phyloP scores from a whole-genome alignment of 2,888 invertebrate genomes.

The Chloroclystis v-ata region DNA sequence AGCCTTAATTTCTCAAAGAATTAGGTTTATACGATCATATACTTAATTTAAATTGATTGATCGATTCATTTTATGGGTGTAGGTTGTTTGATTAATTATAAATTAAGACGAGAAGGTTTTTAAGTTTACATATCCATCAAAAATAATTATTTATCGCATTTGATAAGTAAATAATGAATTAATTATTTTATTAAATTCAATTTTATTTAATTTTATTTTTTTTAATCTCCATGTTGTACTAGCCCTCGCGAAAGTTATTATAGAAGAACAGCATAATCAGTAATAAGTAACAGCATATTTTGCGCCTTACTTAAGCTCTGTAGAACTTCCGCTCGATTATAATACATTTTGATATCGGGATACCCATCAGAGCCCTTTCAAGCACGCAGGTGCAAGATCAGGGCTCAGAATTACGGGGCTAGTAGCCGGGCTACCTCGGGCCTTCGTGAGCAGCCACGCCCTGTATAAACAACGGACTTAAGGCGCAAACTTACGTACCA shows the following conservation, averaged over 20 bases:
- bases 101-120: not conserved
- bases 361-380: not conserved
- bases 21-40: slow-evolving; percentile 1
- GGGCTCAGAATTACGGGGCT: slow-evolving; percentile 13
- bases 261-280: too few species aligned
- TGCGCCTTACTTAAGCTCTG: not conserved
- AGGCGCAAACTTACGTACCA: slow-evolving; percentile 2
- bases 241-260: too few species aligned
- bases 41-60: slow-evolving; percentile 5
- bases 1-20: not conserved
- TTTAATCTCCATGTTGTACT: too few species aligned
- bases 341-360: slow-evolving; percentile 5
- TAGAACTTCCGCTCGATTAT: not conserved
- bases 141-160: too few species aligned
- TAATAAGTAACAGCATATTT: too few species aligned
- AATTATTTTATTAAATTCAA: too few species aligned
- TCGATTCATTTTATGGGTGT: not conserved
- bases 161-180: too few species aligned
- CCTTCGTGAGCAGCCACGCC: slow-evolving; percentile 63
- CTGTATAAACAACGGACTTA: slow-evolving; percentile 34
- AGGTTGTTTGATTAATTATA: not conserved
- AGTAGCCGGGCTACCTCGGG: slow-evolving; percentile 46
- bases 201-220: too few species aligned
- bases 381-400: slow-evolving; percentile 18
- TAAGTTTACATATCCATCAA: too few species aligned